Conservation (phyloP, 2,888 invertebrate genomes). For the Margaritifera margaritifera region DNA sequence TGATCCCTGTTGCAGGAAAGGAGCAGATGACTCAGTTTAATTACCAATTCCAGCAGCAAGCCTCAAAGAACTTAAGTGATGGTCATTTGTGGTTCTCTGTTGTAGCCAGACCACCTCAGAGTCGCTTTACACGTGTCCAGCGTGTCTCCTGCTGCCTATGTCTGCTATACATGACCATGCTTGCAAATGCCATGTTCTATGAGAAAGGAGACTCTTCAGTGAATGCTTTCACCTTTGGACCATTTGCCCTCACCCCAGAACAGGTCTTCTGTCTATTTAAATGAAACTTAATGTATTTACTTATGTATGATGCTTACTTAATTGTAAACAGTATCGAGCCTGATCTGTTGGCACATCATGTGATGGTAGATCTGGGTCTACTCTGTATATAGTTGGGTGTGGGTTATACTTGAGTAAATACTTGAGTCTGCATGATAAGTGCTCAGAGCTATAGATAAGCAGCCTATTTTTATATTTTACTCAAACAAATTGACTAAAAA, state of each 20-base stretch:
- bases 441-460: too few relatives aligned
- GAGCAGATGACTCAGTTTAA: constrained; percentile 74
- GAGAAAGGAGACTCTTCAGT: constrained; percentile 55
- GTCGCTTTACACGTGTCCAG: constrained; percentile 74
- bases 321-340: background rate
- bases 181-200: constrained; percentile 76
- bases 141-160: constrained; percentile 75
- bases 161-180: constrained; percentile 75
- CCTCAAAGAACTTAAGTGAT: constrained; percentile 73
- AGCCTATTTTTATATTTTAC: too few relatives aligned
- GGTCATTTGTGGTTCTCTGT: constrained; percentile 77
- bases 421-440: too few relatives aligned
- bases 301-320: constrained; percentile 1
- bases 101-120: constrained; percentile 74
- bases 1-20: constrained; percentile 74
- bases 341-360: too few relatives aligned
- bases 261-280: constrained; percentile 65
- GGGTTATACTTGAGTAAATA: too few relatives aligned
- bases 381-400: too few relatives aligned
- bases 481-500: too few relatives aligned
- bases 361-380: too few relatives aligned
- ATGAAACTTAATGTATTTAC: background rate
- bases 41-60: constrained; percentile 73
- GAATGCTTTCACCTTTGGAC: constrained; percentile 72
- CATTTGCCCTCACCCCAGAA: constrained; percentile 73